A percentile compares a stretch with the other conserved stretches of the same genome.
These are phyloP conservation scores for Cryptocheilus praepositus DNA, from an alignment of 2,888 invertebrate genomes.

Conservation along the genomic window DNA sequence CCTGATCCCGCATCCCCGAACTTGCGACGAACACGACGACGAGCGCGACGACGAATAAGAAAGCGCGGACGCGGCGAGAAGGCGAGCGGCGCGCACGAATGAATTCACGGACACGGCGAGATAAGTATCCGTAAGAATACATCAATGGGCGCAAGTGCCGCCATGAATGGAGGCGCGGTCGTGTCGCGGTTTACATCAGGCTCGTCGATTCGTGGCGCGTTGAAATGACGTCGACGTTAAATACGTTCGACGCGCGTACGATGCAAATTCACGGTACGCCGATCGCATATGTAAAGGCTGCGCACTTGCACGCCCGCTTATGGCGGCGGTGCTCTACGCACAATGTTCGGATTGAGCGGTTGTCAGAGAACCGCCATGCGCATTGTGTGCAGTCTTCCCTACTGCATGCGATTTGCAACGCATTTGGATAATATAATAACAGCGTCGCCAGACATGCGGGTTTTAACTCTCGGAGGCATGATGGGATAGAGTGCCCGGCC, in stretches of 20 bases:
- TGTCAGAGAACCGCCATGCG: too few species aligned
- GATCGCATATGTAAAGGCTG: conserved; percentile 22
- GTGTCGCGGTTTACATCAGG: conserved; percentile 32
- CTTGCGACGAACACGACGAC: too few species aligned
- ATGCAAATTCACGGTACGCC: conserved; percentile 44
- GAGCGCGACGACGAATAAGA: too few species aligned
- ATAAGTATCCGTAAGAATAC: conserved; percentile 37
- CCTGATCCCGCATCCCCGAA: too few species aligned
- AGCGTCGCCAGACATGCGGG: too few species aligned
- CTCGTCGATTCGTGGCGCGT: conserved; percentile 45
- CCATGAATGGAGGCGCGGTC: conserved; percentile 41
- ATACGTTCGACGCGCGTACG: conserved; percentile 39
- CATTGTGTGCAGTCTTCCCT: neutral
- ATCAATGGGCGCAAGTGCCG: conserved; percentile 36
- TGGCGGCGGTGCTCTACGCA: neutral
- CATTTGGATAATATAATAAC: too few species aligned
- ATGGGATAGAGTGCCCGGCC: too few species aligned
- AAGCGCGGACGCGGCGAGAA: too few species aligned
- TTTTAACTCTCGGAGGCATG: too few species aligned
- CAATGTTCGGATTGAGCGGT: too few species aligned
- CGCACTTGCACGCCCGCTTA: too few species aligned
- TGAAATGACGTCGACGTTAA: conserved; percentile 50
- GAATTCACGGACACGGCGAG: conserved; percentile 30
- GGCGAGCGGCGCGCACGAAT: conserved; percentile 12
- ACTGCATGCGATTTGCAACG: too few species aligned